phyloP scores from a whole-genome alignment of 2,797 vertebrate genomes.

The Amazona ochrocephala region DNA sequence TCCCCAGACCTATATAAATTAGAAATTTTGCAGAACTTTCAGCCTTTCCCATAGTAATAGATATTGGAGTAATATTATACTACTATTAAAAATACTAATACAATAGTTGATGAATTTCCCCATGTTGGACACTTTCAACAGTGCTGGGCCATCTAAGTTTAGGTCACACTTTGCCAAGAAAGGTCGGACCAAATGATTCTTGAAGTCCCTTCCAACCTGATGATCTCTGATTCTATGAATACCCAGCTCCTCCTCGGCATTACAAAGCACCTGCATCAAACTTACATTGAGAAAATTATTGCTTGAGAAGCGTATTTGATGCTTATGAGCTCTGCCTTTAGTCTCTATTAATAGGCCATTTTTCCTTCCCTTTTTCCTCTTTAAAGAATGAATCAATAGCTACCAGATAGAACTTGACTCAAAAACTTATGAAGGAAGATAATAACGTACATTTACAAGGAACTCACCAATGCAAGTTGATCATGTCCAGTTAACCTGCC shows the following conservation, averaged over 20 bases:
- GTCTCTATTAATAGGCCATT: not conserved
- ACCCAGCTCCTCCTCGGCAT: not conserved
- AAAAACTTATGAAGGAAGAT: not conserved
- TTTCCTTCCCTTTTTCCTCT: not conserved
- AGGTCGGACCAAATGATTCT: not conserved
- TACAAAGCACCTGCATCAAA: not conserved
- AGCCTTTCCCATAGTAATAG: not conserved
- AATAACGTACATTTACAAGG: not conserved
- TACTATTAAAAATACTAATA: not conserved
- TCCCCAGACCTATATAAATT: not conserved
- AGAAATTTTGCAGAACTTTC: not conserved
- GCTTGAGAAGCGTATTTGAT: not conserved
- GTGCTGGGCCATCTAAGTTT: not conserved
- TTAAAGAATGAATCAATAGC: not conserved
- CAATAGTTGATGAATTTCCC: not conserved
- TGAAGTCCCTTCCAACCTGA: not conserved
- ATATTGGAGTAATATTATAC: not conserved
- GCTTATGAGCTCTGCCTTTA: not conserved
- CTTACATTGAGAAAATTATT: not conserved
- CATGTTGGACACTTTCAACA: not conserved
- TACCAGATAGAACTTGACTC: not conserved
- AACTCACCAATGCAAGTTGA: not conserved
- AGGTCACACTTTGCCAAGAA: not conserved
- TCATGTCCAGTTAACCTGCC: not conserved
- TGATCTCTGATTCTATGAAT: not conserved